A percentile compares a stretch with the other conserved stretches of the same genome.
Evolutionary conservation across 2,797 vertebrate species (phyloP).

Genomic region (Manis crassicaudata): DNA sequence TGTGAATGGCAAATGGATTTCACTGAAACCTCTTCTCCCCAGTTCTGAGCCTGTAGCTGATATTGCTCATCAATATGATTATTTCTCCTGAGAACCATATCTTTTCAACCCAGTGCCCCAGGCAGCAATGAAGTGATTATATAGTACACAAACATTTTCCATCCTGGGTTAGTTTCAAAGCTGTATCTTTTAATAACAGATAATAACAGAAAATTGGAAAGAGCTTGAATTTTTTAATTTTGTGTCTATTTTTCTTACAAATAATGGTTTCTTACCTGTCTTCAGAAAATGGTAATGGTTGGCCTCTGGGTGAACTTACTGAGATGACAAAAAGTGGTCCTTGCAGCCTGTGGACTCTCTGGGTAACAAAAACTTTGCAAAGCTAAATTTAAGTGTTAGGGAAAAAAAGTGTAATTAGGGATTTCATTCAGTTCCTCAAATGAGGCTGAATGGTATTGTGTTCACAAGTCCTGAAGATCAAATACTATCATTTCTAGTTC

Average conservation of each 20-base stretch:
- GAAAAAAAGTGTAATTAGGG: not conserved
- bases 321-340: not conserved
- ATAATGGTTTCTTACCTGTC: not conserved
- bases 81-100: not conserved
- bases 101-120: not conserved
- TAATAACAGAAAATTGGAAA: not conserved
- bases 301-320: not conserved
- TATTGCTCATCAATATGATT: not conserved
- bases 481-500: constrained; percentile 28
- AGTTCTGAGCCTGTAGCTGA: not conserved
- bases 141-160: not conserved
- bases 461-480: not conserved
- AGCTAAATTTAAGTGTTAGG: not conserved
- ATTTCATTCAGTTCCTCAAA: constrained; percentile 25
- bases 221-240: constrained; percentile 5
- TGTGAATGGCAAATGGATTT: not conserved
- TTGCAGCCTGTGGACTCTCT: not conserved
- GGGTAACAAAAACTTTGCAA: not conserved
- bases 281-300: constrained; percentile 69
- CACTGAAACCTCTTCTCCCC: not conserved
- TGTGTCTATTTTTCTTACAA: constrained; percentile 17
- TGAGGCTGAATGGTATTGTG: not conserved
- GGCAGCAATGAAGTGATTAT: not conserved
- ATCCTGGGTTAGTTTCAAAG: constrained; percentile 8
- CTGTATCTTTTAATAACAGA: not conserved